These are phyloP conservation scores for Takifugu rubripes DNA, from an alignment of 2,797 vertebrate genomes.

Conservation along the genomic window DNA sequence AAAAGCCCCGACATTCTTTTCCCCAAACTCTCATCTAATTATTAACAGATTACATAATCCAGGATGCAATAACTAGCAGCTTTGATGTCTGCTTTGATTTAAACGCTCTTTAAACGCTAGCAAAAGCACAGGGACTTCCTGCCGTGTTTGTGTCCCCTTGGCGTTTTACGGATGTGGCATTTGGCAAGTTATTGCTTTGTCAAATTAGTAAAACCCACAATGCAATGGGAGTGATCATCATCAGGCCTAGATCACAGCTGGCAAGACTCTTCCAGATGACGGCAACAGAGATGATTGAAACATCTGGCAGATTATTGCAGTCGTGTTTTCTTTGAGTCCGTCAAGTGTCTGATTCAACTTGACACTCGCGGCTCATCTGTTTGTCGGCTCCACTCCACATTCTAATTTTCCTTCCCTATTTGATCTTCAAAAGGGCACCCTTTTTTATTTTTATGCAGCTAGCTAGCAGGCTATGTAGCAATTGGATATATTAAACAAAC, in stretches of 20 bases:
- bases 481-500: too few species aligned
- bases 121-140: too few species aligned
- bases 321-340: slow-evolving; percentile 8
- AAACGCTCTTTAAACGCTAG: too few species aligned
- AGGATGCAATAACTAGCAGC: too few species aligned
- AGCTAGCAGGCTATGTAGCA: too few species aligned
- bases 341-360: slow-evolving; percentile 44
- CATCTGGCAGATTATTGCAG: slow-evolving; percentile 44
- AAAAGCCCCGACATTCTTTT: background rate
- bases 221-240: slow-evolving; percentile 29
- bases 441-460: too few species aligned
- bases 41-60: too few species aligned
- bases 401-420: slow-evolving; percentile 22
- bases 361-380: slow-evolving; percentile 30
- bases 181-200: slow-evolving; percentile 35
- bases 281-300: slow-evolving; percentile 57
- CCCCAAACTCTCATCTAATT: too few species aligned
- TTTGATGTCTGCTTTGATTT: too few species aligned
- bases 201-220: slow-evolving; percentile 29
- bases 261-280: slow-evolving; percentile 10
- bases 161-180: slow-evolving; percentile 25
- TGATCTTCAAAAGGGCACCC: too few species aligned
- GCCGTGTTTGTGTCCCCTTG: background rate
- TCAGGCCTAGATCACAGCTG: slow-evolving; percentile 26
- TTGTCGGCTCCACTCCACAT: background rate